Conservation (phyloP, 2,888 invertebrate species). For the Selenia dentaria region DNA sequence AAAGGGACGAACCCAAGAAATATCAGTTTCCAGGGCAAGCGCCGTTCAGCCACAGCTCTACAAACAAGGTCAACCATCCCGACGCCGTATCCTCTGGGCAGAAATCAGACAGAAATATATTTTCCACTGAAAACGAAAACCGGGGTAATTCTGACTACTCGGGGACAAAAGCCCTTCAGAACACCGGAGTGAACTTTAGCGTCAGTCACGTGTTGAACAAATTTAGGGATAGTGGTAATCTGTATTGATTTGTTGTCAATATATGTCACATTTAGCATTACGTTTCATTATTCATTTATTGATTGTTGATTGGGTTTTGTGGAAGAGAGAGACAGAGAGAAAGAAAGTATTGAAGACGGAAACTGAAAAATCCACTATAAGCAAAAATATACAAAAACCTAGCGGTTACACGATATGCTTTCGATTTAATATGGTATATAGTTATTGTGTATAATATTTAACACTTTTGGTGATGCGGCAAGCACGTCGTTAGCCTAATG, state of each 20-base stretch:
- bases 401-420: no score
- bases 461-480: no score
- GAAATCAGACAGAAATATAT: conserved; percentile 16
- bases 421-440: no score
- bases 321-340: no score
- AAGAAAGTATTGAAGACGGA: no score
- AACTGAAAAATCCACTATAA: no score
- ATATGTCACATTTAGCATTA: no score
- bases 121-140: conserved; percentile 20
- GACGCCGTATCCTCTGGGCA: conserved; percentile 21
- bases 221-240: conserved; percentile 17
- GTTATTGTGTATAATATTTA: no score
- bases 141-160: conserved; percentile 33
- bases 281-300: no score
- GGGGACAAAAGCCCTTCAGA: conserved; percentile 33
- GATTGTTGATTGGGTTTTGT: no score
- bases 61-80: conserved; percentile 33
- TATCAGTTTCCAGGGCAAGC: conserved; percentile 45
- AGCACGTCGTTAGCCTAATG: no score
- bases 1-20: conserved; percentile 54
- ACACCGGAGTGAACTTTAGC: conserved; percentile 52
- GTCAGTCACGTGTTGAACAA: conserved; percentile 47
- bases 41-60: conserved; percentile 37
- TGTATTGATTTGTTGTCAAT: conserved; percentile 1
- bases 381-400: no score